A percentile compares a stretch with the other conserved stretches of the same genome.
Conservation (phyloP, 2,888 invertebrate genomes). For the Drosophila falleni region DNA sequence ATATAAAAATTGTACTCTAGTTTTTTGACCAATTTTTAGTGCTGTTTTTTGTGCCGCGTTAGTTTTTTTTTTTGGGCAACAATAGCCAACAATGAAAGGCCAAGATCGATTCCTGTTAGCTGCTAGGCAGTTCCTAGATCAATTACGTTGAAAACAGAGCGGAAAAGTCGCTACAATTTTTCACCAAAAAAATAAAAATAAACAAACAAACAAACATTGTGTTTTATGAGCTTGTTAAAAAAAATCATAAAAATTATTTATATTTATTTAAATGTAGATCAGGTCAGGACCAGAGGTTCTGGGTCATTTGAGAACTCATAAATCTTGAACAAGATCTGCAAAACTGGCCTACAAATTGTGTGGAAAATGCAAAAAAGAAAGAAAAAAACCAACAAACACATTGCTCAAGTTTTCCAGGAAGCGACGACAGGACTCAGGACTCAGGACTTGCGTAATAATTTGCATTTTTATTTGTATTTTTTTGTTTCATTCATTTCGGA, state of each 20-base stretch:
- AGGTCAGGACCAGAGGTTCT: slow-evolving; percentile 34
- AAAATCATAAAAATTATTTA: slow-evolving; percentile 73
- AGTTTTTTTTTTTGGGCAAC: slow-evolving; percentile 33
- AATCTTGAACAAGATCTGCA: slow-evolving; percentile 45
- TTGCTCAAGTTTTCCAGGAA: slow-evolving; percentile 49
- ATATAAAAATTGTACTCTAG: slow-evolving; percentile 75
- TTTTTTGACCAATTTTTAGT: slow-evolving; percentile 83
- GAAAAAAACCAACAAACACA: slow-evolving; percentile 24
- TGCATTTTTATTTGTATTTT: slow-evolving; percentile 59
- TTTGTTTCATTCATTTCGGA: slow-evolving; percentile 59
- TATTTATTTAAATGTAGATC: slow-evolving; percentile 62
- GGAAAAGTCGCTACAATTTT: slow-evolving; percentile 32
- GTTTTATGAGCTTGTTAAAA: slow-evolving; percentile 71
- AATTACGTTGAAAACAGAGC: slow-evolving; percentile 51
- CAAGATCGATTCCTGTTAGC: slow-evolving; percentile 55
- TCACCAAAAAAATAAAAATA: slow-evolving; percentile 2
- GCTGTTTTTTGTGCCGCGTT: slow-evolving; percentile 74
- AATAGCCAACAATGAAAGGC: slow-evolving; percentile 19
- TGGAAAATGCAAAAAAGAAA: slow-evolving; percentile 35
- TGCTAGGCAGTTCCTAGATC: slow-evolving; percentile 15
- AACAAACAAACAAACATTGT: slow-evolving; percentile 6
- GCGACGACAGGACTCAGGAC: slow-evolving; percentile 3
- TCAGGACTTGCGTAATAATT: slow-evolving; percentile 71
- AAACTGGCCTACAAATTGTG: slow-evolving; percentile 55
- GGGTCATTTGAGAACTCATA: slow-evolving; percentile 51